Evolutionary conservation across 2,113 vertebrate species (phyloP), one percentile per base, ranked within the genome.

Genomic region (Hemiscyllium ocellatum): DNA sequence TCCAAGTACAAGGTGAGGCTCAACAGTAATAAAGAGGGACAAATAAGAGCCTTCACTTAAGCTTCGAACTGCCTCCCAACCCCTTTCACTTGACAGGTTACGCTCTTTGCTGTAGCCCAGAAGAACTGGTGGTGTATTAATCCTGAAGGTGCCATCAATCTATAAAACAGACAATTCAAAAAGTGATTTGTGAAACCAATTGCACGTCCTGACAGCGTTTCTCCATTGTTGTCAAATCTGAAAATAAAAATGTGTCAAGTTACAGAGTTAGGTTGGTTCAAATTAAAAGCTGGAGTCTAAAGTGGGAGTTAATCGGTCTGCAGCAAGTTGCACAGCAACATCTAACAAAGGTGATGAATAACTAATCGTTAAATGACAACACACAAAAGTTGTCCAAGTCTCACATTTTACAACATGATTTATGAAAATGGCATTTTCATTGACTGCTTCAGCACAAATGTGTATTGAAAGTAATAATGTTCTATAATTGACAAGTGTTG

Each of bases 91-190:
- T 76, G 96, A 96, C 69, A 98, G 13, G 95, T 97, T 98, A 10
- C 97, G 97, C 96, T 99, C 99, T 96, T 98, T 99, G 95, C 98
- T 98, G 97, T 99, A 99, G 29, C 99, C 99, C 95, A 99, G 98
- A 96, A 99, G 98, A 90, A 99, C 98, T 0, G 99, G 98, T 0
- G 99, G 99, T 8, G 97, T 98, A 52, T 98, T 97, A 95, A 99
- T 97, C 97, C 98, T 99, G 97, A 99, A 99, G 0, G 99, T 99
- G 0, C 99, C 99, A 66, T 99, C 99, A 80, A 99, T 98, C 99
- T 99, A 96, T 12, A 96, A 96, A 0, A 96, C 0, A 83, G 5
- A 0, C 86, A 3, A 95, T 76, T 52, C 42, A 94, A 68, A 68
- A 37, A 47, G 42, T 19, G 19, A 1, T 22, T 94, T 89, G 7